These are phyloP conservation scores for Strigops habroptila DNA, from an alignment of 2,113 vertebrate species.

Conservation along the genomic window DNA sequence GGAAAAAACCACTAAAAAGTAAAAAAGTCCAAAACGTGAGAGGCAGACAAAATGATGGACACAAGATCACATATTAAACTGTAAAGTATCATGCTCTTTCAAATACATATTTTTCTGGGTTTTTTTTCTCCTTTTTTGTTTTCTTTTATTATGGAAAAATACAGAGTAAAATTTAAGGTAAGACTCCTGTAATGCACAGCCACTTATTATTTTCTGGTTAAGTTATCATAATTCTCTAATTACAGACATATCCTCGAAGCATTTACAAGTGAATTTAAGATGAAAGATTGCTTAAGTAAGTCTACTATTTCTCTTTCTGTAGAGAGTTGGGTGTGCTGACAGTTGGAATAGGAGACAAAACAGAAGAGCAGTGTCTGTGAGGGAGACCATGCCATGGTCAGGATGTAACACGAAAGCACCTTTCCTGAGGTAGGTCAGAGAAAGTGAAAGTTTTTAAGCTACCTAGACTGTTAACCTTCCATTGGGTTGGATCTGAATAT, in stretches of 20 bases:
- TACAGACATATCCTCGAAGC: fast-evolving
- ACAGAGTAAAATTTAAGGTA: neutral
- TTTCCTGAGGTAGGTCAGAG: neutral
- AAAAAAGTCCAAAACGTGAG: neutral
- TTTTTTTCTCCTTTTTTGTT: neutral
- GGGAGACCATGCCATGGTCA: neutral
- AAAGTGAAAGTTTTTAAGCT: neutral
- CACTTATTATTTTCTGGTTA: neutral
- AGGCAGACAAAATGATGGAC: slow-evolving; percentile 21
- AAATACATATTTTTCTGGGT: neutral
- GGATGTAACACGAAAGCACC: neutral
- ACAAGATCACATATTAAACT: neutral
- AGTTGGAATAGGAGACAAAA: neutral
- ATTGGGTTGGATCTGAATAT: neutral
- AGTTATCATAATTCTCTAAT: neutral
- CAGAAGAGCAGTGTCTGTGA: neutral
- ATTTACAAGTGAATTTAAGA: neutral
- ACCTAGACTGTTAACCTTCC: neutral
- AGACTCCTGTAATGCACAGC: neutral
- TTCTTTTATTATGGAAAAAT: neutral
- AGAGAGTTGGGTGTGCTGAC: neutral
- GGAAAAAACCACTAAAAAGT: neutral
- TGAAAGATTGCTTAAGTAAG: neutral
- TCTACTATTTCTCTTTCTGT: neutral
- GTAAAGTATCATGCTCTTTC: neutral